These are phyloP conservation scores for Cyrtonyx montezumae DNA, from an alignment of 2,113 vertebrate species.

Conservation along the genomic window DNA sequence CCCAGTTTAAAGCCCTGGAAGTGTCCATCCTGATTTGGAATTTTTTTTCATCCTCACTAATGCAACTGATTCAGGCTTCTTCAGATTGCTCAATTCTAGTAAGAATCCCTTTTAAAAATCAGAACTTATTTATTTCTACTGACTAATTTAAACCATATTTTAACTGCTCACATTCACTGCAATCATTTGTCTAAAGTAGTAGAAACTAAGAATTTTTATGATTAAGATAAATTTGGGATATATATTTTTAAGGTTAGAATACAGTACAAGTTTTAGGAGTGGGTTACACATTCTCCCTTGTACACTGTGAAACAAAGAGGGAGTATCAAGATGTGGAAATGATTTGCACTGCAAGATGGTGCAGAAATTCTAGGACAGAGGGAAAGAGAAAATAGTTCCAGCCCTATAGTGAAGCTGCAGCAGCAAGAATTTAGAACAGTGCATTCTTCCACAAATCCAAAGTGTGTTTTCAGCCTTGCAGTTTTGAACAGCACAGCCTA, in stretches of 20 bases:
- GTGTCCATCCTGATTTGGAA: neutral
- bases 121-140: neutral
- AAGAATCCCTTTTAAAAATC: neutral
- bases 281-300: neutral
- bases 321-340: neutral
- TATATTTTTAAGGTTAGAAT: neutral
- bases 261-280: neutral
- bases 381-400: neutral
- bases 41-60: neutral
- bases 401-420: neutral
- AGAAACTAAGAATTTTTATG: neutral
- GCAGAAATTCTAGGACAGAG: neutral
- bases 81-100: neutral
- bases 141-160: neutral
- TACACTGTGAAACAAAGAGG: neutral
- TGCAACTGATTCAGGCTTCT: neutral
- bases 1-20: neutral
- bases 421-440: neutral
- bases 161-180: neutral
- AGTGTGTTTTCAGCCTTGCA: neutral
- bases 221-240: neutral
- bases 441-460: neutral
- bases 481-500: neutral
- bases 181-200: neutral
- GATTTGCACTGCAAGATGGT: neutral